Evolutionary conservation across 92 coral and sea anemone genomes (phyloP).

Genomic region (Actinostola sp.): DNA sequence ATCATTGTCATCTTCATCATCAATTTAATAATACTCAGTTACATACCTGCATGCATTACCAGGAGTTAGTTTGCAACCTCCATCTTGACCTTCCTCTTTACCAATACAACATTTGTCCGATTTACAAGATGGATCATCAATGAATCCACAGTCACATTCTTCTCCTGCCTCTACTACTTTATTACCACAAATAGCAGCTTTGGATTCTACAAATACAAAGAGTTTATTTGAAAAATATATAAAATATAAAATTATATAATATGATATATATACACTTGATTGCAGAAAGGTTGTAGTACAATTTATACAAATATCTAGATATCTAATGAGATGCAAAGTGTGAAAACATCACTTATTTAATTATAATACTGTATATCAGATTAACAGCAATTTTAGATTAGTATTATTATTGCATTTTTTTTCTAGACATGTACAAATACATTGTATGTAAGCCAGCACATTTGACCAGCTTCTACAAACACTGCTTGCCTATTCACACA

Average conservation of each 20-base stretch:
- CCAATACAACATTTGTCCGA: conserved; percentile 61
- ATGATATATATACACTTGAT: neutral
- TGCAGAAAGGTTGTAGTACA: no score
- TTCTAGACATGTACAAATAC: no score
- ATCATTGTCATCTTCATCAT: neutral
- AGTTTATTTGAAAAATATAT: neutral
- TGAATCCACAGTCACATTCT: conserved; percentile 82
- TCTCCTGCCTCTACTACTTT: conserved; percentile 76
- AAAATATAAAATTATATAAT: neutral
- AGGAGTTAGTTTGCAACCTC: conserved; percentile 44
- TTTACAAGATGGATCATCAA: conserved; percentile 37
- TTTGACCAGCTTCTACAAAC: no score
- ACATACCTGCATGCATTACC: conserved; percentile 69
- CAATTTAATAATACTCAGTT: neutral
- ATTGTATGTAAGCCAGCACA: no score
- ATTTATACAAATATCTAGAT: no score
- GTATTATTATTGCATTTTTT: no score
- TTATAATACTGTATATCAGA: no score
- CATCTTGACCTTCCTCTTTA: neutral
- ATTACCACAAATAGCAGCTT: conserved; percentile 91
- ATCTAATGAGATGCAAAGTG: no score
- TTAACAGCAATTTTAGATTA: no score
- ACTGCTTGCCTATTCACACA: no score
- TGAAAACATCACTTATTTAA: no score
- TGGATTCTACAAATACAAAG: conserved; percentile 44